phyloP scores from a whole-genome alignment of 2,797 vertebrate species.

The Trematomus bernacchii region DNA sequence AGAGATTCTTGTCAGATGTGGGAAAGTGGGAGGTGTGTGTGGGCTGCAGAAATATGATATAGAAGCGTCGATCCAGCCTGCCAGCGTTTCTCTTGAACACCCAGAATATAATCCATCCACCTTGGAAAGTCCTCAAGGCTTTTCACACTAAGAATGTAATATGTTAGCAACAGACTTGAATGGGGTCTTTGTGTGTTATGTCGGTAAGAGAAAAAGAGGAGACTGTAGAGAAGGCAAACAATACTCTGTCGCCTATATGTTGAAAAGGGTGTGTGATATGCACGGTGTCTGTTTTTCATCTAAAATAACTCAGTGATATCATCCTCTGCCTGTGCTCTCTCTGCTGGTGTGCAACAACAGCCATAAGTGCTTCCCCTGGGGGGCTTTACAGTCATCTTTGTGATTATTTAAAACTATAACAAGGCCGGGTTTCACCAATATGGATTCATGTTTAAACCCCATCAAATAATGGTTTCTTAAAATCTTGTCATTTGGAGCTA shows the following conservation, averaged over 20 bases:
- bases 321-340: constrained; percentile 6
- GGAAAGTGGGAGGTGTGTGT: constrained; percentile 77
- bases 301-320: constrained; percentile 38
- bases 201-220: constrained; percentile 20
- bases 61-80: constrained; percentile 67
- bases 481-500: too few species aligned
- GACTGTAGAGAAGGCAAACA: constrained; percentile 22
- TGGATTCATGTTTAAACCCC: background rate
- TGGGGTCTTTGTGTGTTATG: constrained; percentile 49
- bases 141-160: constrained; percentile 55
- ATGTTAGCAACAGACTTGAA: constrained; percentile 45
- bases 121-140: constrained; percentile 71
- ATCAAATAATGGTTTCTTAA: background rate
- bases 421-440: background rate
- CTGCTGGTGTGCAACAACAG: constrained; percentile 37
- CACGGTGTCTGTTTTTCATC: constrained; percentile 19
- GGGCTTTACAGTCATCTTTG: constrained; percentile 32
- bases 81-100: constrained; percentile 59
- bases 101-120: constrained; percentile 73
- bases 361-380: constrained; percentile 21
- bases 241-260: background rate
- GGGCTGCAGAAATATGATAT: constrained; percentile 80
- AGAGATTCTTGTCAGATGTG: constrained; percentile 81
- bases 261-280: constrained; percentile 19
- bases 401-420: constrained; percentile 14